A percentile compares a stretch with the other conserved stretches of the same genome.
Evolutionary conservation across 2,113 vertebrate species (phyloP).

Genomic region (Brachypodius melanocephalos): DNA sequence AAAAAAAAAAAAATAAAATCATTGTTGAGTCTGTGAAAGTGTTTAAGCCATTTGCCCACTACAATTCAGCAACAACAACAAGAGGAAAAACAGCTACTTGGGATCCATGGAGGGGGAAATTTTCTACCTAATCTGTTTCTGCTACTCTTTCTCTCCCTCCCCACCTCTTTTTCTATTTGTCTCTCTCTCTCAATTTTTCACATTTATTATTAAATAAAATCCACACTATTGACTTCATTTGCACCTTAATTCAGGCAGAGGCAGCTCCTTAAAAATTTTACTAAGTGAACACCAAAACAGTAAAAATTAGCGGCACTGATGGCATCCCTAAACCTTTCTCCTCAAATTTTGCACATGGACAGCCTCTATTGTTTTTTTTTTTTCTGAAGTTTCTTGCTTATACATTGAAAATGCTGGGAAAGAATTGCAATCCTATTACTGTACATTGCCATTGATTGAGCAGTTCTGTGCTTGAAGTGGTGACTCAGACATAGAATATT

Average conservation of each 20-base stretch:
- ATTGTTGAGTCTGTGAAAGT: background rate
- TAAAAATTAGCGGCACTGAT: background rate
- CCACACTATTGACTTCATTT: background rate
- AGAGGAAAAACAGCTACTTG: background rate
- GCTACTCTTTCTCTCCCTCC: background rate
- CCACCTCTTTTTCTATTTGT: background rate
- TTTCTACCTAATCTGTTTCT: background rate
- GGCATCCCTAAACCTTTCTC: background rate
- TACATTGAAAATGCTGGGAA: background rate
- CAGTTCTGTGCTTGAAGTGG: background rate
- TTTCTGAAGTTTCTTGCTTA: background rate
- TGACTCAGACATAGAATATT: background rate
- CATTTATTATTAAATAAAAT: background rate
- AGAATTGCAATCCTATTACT: background rate
- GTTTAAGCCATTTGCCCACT: background rate
- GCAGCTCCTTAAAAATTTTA: background rate
- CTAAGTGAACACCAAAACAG: background rate
- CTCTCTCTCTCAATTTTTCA: background rate
- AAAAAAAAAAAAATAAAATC: background rate
- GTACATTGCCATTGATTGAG: background rate
- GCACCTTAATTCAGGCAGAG: background rate
- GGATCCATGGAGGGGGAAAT: too few relatives aligned
- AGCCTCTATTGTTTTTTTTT: background rate
- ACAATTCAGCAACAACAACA: background rate
- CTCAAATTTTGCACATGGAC: background rate